Base-by-base conservation (phyloP, 2,888 invertebrate species). In the Tupiocoris notatus region DNA sequence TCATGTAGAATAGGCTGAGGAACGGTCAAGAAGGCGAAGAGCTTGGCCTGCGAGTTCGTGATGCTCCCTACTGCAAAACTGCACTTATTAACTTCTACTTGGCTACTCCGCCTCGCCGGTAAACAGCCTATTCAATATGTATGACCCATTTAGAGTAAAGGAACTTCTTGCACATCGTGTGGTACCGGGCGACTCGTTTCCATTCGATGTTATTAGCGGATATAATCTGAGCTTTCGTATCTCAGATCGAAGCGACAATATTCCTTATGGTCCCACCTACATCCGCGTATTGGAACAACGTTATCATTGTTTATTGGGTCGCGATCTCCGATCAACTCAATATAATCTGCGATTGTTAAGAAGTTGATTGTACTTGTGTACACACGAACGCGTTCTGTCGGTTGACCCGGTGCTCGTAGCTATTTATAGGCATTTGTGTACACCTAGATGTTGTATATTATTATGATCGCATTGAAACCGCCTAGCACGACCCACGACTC, bases 61-160 rank as follows among this genome's bases (percentile, higher is more conserved):
- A 73, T 73, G 73, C 62, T 73, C 63, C 73, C 39, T 21, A 73
- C 73, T 62, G 73, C 73, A 57, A 73, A 73, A 73, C 73, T 73
- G 73, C 63, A 73, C 73, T 62, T 39, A 73, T 73, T 73, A 73
- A 62, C 73, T 73, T 62, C 73, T 62, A 73, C 73, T 25, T 1
- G 22, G 12, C 39, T 3, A 12, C 6, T 12, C 12, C 39, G 39
- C 39, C 39, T 39, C 12, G 39, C 6, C 21, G n/a, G 54, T 54
- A 73, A 71, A 73, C 73, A 62, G 73, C 75, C 75, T 75, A 66
- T 75, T 75, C 75, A 75, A 75, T 75, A 75, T 75, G 75, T 75
- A 75, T 75, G 75, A 64, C 75, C 75, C 66, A 75, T 75, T 75
- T 75, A 75, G 57, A 61, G 22, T 70, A 39, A 7, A 39, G 39